phyloP scores from a whole-genome alignment of 2,888 invertebrate species.

The Cantharis rustica region DNA sequence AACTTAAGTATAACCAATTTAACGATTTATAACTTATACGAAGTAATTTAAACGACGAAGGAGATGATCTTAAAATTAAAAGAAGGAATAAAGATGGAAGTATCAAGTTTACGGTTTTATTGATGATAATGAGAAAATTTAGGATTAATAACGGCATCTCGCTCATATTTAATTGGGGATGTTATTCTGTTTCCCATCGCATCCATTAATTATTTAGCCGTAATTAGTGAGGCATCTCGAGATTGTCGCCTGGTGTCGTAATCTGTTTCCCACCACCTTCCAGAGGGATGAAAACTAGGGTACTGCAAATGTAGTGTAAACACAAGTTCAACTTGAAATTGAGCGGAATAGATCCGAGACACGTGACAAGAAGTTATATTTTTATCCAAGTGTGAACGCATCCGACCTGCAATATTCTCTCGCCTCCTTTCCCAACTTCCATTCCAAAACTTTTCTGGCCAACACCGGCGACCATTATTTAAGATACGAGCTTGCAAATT shows the following conservation, averaged over 20 bases:
- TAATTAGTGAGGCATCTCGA: conserved; percentile 46
- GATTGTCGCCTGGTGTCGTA: conserved; percentile 42
- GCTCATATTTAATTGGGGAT: conserved; percentile 40
- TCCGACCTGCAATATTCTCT: conserved; percentile 36
- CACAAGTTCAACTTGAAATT: conserved; percentile 54
- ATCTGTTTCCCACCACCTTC: conserved; percentile 43
- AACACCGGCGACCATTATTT: conserved; percentile 51
- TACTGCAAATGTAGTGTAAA: conserved; percentile 54
- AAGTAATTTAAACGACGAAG: background rate
- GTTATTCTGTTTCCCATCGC: conserved; percentile 35
- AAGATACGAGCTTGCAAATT: conserved; percentile 55
- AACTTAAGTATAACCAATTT: background rate
- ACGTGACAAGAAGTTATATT: conserved; percentile 56
- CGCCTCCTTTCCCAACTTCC: conserved; percentile 23
- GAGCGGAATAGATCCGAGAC: conserved; percentile 54
- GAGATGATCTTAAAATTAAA: background rate
- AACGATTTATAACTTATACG: background rate
- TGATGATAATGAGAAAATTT: conserved; percentile 21
- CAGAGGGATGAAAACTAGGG: conserved; percentile 34
- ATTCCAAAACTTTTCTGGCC: conserved; percentile 38
- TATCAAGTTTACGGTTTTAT: conserved; percentile 11
- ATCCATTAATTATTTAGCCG: conserved; percentile 45
- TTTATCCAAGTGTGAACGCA: conserved; percentile 46
- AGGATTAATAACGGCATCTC: conserved; percentile 31
- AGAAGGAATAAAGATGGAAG: conserved; percentile 5